Conservation (phyloP, 1,140 invertebrate genomes). For the Prorops nasuta region DNA sequence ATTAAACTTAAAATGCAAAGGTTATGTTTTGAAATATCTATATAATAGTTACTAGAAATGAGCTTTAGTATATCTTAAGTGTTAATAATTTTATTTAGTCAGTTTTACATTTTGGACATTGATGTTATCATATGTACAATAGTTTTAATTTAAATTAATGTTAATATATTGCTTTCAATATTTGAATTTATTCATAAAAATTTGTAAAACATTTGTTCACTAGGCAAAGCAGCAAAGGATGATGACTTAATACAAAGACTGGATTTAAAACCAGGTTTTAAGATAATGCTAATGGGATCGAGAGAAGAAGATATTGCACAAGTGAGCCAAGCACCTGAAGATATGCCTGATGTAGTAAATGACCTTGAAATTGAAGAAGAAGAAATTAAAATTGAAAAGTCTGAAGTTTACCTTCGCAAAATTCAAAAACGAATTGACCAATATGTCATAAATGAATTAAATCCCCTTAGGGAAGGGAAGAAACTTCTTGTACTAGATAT, state of each 20-base stretch:
- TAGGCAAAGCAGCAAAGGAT: constrained; percentile 81
- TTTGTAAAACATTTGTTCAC: constrained; percentile 21
- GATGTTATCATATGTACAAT: constrained; percentile 2
- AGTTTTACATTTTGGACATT: constrained; percentile 10
- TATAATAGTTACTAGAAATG: too few relatives aligned
- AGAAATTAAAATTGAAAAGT: constrained; percentile 81
- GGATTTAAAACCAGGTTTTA: constrained; percentile 82
- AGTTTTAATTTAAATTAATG: background rate
- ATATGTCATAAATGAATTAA: constrained; percentile 82
- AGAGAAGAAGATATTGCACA: constrained; percentile 87
- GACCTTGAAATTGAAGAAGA: constrained; percentile 87
- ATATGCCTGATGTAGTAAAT: constrained; percentile 82
- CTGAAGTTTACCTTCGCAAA: constrained; percentile 74
- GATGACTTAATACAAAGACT: constrained; percentile 68
- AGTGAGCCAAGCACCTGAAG: constrained; percentile 73
- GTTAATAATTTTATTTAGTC: background rate
- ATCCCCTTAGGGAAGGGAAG: constrained; percentile 74
- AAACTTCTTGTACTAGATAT: constrained; percentile 94
- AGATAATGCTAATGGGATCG: constrained; percentile 97
- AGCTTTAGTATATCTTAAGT: too few relatives aligned
- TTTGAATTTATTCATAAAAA: constrained; percentile 3
- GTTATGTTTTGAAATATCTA: constrained; percentile 54
- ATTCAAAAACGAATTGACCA: constrained; percentile 82
- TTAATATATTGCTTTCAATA: background rate
- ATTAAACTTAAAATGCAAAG: constrained; percentile 89